Conservation (phyloP, 2,113 vertebrate genomes). For the Pionites leucogaster region DNA sequence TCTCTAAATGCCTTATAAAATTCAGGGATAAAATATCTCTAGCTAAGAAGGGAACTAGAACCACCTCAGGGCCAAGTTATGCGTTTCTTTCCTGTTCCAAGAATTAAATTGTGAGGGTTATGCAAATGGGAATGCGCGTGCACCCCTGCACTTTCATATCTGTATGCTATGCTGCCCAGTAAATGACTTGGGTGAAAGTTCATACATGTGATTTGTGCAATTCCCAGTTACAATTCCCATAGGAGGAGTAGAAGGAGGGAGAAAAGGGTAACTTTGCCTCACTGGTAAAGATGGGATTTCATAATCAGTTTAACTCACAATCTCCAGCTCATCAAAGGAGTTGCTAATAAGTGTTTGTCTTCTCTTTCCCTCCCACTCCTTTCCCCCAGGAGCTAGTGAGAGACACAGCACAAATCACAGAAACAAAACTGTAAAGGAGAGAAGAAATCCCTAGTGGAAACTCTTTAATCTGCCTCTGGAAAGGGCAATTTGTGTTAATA, state of each 20-base stretch:
- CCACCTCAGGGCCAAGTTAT: background rate
- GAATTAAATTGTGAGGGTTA: background rate
- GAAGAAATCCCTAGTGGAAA: conserved; percentile 45
- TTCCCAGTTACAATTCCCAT: background rate
- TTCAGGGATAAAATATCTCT: background rate
- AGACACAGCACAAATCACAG: conserved; percentile 52
- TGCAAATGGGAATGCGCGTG: background rate
- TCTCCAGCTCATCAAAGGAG: conserved; percentile 54
- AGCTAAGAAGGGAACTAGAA: background rate
- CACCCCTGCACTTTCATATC: background rate
- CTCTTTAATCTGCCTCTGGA: conserved; percentile 64
- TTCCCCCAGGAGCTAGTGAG: conserved; percentile 43
- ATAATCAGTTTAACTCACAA: conserved; percentile 53
- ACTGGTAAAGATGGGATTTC: background rate
- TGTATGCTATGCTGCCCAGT: background rate
- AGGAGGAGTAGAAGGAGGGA: background rate
- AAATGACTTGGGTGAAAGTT: background rate
- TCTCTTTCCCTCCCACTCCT: conserved; percentile 44
- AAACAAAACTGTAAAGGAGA: conserved; percentile 51
- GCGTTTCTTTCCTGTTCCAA: background rate
- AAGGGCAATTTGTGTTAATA: conserved; percentile 67
- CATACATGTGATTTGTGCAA: background rate
- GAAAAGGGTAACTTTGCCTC: background rate
- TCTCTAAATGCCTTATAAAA: background rate
- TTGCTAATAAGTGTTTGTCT: conserved; percentile 64